Percentiles rank a stretch among this genome's conserved stretches.
phyloP scores from a whole-genome alignment of 2,888 invertebrate species.

The Pristionchus entomophagus region DNA sequence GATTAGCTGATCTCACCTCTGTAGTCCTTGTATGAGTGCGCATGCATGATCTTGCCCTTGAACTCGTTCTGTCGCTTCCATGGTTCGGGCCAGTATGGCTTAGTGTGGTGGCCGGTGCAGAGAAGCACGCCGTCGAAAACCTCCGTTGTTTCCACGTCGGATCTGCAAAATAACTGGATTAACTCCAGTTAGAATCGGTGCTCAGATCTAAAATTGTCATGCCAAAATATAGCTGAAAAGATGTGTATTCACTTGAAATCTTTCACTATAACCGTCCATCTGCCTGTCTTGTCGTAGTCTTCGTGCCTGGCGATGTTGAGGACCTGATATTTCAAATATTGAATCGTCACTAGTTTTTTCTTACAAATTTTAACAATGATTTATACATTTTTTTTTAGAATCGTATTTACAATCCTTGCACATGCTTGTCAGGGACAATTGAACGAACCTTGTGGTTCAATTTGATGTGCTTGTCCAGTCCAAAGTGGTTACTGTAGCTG shows the following conservation, averaged over 20 bases:
- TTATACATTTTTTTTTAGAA: background rate
- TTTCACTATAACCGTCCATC: constrained; percentile 73
- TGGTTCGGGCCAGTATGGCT: constrained; percentile 76
- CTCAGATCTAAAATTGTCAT: no score
- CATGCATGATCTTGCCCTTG: constrained; percentile 72
- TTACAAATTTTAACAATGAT: background rate
- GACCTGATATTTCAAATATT: background rate
- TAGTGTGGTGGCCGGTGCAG: constrained; percentile 79
- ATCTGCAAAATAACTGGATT: background rate
- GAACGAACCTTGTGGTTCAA: constrained; percentile 53
- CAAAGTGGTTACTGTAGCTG: constrained; percentile 68
- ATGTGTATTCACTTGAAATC: constrained; percentile 55
- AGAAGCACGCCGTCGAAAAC: constrained; percentile 78
- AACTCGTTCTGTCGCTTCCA: constrained; percentile 68
- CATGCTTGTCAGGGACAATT: background rate
- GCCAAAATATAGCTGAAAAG: no score
- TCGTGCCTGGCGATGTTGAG: constrained; percentile 64
- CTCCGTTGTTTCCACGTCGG: constrained; percentile 53
- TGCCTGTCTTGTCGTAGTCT: constrained; percentile 75
- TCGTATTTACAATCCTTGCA: background rate
- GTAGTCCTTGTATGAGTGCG: constrained; percentile 74
- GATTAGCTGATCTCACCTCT: constrained; percentile 72
- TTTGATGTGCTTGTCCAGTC: constrained; percentile 64
- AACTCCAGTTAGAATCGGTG: no score
- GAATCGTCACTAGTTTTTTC: background rate